Conservation (phyloP, 1,140 invertebrate genomes). For the Uloborus diversus region DNA sequence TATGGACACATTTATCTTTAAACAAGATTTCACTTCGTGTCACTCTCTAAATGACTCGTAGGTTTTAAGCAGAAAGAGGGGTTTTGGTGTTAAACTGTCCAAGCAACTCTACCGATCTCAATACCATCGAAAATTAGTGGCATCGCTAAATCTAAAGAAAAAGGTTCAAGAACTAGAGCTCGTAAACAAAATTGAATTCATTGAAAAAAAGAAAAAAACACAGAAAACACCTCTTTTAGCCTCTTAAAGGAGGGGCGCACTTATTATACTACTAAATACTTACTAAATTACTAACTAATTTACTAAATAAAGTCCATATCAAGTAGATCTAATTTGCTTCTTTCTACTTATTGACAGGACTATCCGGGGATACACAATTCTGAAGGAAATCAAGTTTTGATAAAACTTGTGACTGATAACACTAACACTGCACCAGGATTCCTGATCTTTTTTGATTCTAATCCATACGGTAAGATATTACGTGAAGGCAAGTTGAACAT, state of each 20-base stretch:
- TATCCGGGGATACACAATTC: slow-evolving; percentile 70
- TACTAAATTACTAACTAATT: no score
- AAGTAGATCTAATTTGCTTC: neutral
- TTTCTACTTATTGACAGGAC: slow-evolving; percentile 66
- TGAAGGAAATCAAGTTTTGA: slow-evolving; percentile 68
- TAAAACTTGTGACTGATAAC: slow-evolving; percentile 72
- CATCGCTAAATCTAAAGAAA: no score
- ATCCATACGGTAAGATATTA: neutral
- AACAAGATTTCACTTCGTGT: no score
- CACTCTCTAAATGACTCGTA: no score
- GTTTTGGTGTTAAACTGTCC: no score
- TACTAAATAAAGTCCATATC: neutral
- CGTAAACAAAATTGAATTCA: neutral
- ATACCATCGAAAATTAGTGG: no score
- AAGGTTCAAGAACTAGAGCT: no score
- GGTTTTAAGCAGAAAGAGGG: no score
- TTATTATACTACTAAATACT: neutral
- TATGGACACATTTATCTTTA: no score
- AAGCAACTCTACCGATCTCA: no score
- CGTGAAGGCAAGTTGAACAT: no score
- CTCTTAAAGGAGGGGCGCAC: neutral
- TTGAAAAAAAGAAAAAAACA: neutral
- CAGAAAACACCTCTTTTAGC: neutral
- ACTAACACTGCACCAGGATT: slow-evolving; percentile 77
- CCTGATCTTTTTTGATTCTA: neutral